Base-by-base conservation (phyloP, 2,113 vertebrate genomes). In the Alligator sinensis region DNA sequence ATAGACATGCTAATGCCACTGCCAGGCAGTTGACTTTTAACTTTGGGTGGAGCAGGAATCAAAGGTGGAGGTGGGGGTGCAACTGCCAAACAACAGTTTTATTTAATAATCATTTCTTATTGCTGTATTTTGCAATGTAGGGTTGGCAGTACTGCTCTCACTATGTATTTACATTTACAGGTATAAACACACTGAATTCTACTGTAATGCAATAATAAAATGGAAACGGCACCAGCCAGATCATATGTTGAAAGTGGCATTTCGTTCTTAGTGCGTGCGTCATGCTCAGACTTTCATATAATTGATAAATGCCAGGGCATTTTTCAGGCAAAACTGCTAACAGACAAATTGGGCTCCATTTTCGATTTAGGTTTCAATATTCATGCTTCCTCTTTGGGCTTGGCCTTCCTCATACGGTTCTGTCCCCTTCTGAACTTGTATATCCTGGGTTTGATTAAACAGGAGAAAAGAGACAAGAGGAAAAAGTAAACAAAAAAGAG, bases 371-470 rank as follows among this genome's bases (percentile, higher is more conserved):
- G 6, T 55, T 85, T 82, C 74, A 79, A 38, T 28, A 55, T 2
- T 80, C 19, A 62, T 21, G 17, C 72, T 93, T 94, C 55, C n/a
- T 12, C 59, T 21, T 75, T 81, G 57, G 89, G 62, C 16, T 77
- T 90, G 34, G 75, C 21, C 16, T 70, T 34, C 64, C 91, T 86
- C 28, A 84, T 47, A 16, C 59, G 15, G 68, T 66, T 86, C 76
- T 93, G 2, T 7, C 54, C 9, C 4, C 17, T 38, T 76, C 4
- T 92, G 78, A 94, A 96, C 88, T 66, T 38, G 75, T 25, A 28
- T 87, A 84, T 89, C 62, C 76, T 91, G 83, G 22, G 84, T 96
- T 96, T 97, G 77, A 95, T 86, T 91, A 82, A 47, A 22, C 34
- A 82, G 93, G 89, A 72, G 30, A 93, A 84, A 94, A 27, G 74